phyloP scores from a whole-genome alignment of 2,113 vertebrate species.

The Pedetes capensis region DNA sequence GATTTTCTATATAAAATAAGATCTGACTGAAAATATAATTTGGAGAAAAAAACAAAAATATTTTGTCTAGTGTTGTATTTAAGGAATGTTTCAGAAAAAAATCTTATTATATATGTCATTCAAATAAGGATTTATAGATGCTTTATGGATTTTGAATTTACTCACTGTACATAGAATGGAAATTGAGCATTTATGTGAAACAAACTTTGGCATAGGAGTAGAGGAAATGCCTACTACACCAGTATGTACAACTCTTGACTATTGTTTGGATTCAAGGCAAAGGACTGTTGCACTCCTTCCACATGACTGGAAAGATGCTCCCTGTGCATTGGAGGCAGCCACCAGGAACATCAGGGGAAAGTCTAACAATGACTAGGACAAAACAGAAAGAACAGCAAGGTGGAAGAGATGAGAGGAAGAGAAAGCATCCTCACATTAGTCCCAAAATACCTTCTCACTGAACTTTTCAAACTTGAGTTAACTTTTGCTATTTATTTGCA shows the following conservation, averaged over 20 bases:
- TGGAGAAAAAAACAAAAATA: conserved; percentile 10
- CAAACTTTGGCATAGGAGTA: not conserved
- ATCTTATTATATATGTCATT: not conserved
- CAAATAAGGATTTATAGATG: not conserved
- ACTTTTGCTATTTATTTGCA: not conserved
- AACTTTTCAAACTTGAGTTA: not conserved
- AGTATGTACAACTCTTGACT: not conserved
- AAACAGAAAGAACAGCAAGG: not conserved
- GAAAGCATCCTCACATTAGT: not conserved
- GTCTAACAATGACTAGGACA: not conserved
- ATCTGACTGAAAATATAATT: not conserved
- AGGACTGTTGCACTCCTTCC: not conserved
- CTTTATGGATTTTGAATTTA: not conserved
- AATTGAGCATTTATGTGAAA: not conserved
- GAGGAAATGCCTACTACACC: not conserved
- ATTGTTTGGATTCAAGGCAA: not conserved
- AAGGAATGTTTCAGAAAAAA: not conserved
- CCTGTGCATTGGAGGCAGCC: not conserved
- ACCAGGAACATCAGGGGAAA: not conserved
- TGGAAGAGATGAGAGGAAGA: not conserved
- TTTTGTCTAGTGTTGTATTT: not conserved
- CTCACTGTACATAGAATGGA: not conserved
- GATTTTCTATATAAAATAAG: not conserved
- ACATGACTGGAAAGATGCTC: not conserved
- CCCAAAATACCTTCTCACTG: not conserved